These are phyloP conservation scores for Augiades crinisus DNA, from an alignment of 2,888 invertebrate species.

Conservation along the genomic window DNA sequence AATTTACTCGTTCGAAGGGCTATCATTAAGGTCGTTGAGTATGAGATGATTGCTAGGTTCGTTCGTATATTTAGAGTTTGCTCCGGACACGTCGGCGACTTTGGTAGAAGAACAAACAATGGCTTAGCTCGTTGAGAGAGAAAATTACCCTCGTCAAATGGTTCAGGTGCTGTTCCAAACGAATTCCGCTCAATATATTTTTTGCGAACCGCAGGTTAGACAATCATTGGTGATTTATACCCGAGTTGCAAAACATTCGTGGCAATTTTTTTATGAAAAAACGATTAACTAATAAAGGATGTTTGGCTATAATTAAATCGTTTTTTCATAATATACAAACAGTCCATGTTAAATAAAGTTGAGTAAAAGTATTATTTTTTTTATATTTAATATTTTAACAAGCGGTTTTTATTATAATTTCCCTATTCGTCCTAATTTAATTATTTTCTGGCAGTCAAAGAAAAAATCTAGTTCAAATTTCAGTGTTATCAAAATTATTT, in stretches of 20 bases:
- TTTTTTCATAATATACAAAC: too few relatives aligned
- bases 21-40: slow-evolving; percentile 73
- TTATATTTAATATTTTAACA: too few relatives aligned
- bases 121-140: slow-evolving; percentile 74
- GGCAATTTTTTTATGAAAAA: background rate
- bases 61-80: slow-evolving; percentile 60
- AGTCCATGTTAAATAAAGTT: too few relatives aligned
- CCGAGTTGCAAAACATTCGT: background rate
- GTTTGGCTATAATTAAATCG: too few relatives aligned
- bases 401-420: too few relatives aligned
- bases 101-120: slow-evolving; percentile 77
- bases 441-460: too few relatives aligned
- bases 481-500: too few relatives aligned
- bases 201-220: slow-evolving; percentile 20
- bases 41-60: slow-evolving; percentile 73
- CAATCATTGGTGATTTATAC: background rate
- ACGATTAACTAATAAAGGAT: too few relatives aligned
- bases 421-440: too few relatives aligned
- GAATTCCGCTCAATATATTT: slow-evolving; percentile 12
- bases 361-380: too few relatives aligned
- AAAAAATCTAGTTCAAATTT: too few relatives aligned
- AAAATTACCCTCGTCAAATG: slow-evolving; percentile 58
- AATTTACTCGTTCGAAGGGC: slow-evolving; percentile 78
- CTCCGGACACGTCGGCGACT: slow-evolving; percentile 54
- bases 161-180: slow-evolving; percentile 56